Conservation (phyloP, 1,140 invertebrate genomes). For the Cydia strobilella region DNA sequence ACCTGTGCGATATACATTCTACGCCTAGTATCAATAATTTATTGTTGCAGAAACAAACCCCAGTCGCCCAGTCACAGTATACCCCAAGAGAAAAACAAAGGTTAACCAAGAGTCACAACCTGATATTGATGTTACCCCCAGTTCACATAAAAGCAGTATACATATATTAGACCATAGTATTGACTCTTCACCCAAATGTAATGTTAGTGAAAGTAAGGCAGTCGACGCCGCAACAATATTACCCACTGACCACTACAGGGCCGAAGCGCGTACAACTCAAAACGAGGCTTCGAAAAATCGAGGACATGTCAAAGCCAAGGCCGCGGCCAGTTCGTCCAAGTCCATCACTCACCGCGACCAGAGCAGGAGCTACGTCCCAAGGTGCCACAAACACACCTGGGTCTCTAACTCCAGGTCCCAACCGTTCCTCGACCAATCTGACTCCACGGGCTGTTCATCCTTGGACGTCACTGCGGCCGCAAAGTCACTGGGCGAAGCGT, state of each 20-base stretch:
- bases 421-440: no score
- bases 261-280: neutral
- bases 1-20: no score
- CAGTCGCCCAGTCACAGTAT: neutral
- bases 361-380: neutral
- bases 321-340: neutral
- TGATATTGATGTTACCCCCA: neutral
- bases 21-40: neutral
- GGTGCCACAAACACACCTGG: neutral
- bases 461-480: neutral
- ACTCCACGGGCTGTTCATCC: neutral
- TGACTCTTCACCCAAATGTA: neutral
- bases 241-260: neutral
- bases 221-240: neutral
- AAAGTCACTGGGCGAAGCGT: neutral
- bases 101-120: neutral
- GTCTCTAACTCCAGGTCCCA: neutral
- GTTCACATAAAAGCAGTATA: neutral
- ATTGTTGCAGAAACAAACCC: slow-evolving; percentile 2
- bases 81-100: neutral
- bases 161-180: no score
- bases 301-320: no score
- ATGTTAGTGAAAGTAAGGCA: neutral
- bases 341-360: neutral
- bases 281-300: no score